These are phyloP conservation scores for Neodiprion pinetum DNA, from an alignment of 1,140 invertebrate species.

Conservation along the genomic window DNA sequence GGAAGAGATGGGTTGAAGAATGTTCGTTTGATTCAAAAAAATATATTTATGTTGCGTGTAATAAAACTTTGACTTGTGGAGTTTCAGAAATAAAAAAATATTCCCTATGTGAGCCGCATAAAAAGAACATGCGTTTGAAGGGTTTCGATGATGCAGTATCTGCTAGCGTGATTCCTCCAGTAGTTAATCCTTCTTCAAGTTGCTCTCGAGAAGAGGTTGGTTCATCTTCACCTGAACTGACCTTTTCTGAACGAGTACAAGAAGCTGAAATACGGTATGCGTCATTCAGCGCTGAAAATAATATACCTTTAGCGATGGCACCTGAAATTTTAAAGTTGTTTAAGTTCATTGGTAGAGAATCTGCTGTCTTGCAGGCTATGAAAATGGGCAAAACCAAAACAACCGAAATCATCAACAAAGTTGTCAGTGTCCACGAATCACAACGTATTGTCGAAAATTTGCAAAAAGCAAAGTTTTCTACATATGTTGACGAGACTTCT, in stretches of 20 bases:
- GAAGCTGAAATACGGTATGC: constrained; percentile 14
- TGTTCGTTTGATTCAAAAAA: neutral
- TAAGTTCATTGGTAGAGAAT: constrained; percentile 16
- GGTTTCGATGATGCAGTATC: too few species aligned
- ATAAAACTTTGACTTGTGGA: neutral
- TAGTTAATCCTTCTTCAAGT: too few species aligned
- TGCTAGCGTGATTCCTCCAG: too few species aligned
- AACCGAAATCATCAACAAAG: constrained; percentile 14
- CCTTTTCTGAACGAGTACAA: constrained; percentile 17
- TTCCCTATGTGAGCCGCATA: neutral
- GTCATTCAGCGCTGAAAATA: neutral
- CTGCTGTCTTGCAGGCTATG: constrained; percentile 15
- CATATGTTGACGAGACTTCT: constrained; percentile 16
- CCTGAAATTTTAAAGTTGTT: constrained; percentile 10
- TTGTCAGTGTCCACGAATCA: neutral
- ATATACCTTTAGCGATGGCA: constrained; percentile 8
- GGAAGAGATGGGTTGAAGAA: constrained; percentile 7
- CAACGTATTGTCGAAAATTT: constrained; percentile 7
- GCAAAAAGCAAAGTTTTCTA: constrained; percentile 13
- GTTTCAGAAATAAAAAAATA: neutral
- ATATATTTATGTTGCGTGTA: constrained; percentile 15
- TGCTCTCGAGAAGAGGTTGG: too few species aligned
- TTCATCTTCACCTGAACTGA: neutral
- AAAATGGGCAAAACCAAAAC: constrained; percentile 15
- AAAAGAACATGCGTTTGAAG: neutral